Conservation (phyloP, 2,113 vertebrate genomes). For the Hippocampus zosterae region DNA sequence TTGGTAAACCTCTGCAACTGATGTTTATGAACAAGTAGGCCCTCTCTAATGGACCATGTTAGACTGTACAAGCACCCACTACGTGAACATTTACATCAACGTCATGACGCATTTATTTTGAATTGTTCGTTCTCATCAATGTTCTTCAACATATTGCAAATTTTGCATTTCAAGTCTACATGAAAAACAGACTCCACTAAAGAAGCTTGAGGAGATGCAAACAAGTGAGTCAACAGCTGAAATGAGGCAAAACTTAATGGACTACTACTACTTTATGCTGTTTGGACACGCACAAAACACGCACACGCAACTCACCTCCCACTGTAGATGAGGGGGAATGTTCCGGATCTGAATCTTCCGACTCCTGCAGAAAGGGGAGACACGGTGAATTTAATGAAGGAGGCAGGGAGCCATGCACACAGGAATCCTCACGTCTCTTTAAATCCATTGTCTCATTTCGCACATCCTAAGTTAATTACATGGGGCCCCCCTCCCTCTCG, state of each 20-base stretch:
- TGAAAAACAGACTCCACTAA: background rate
- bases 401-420: slow-evolving; percentile 27
- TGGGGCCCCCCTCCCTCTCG: no score
- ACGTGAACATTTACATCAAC: no score
- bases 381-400: slow-evolving; percentile 57
- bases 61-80: no score
- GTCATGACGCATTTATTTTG: no score
- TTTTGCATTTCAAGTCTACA: background rate
- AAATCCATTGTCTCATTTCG: background rate
- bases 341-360: slow-evolving; percentile 95
- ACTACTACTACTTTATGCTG: background rate
- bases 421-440: background rate
- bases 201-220: background rate
- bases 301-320: slow-evolving; percentile 83
- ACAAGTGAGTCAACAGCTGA: background rate
- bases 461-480: background rate
- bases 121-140: no score
- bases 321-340: slow-evolving; percentile 91
- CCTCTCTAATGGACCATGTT: no score
- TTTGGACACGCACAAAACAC: background rate
- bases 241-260: background rate
- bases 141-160: background rate
- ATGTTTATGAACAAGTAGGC: no score
- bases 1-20: no score
- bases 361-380: slow-evolving; percentile 79